Base-by-base conservation (phyloP, 2,888 invertebrate species). In the Orthonevra nobilis region DNA sequence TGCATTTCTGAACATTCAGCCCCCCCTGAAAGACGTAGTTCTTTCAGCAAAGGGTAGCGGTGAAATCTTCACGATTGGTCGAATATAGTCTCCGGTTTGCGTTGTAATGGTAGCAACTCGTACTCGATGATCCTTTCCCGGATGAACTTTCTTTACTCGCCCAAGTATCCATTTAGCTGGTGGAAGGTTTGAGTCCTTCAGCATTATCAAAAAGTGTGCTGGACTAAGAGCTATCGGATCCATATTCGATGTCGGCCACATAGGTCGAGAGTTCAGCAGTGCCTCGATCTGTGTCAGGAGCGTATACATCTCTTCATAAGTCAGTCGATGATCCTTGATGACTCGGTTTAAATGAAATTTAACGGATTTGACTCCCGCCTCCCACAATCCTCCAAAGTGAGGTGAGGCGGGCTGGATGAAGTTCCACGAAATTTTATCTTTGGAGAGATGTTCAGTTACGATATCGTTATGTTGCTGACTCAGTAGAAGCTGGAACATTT, bases 211-310 rank as follows among this genome's bases (percentile, higher is more conserved):
- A 14, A 4, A 32, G 50, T 26, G 34, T 34, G 9, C 19, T 12
- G 1, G 34, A 28, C 7, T 10, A 32, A n/a, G 32, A 12, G 15
- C 23, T 19, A n/a, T 34, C 34, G 30, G 23, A 7, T 81, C 69
- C 1, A 46, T 32, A 12, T 81, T 74, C 2, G 40, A 40, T 2
- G 69, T 40, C 3, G 10, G 10, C 5, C 58, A 66, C 28, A 79
- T 28, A 3, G 72, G 72, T 7, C 63, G 32, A 3, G 46, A 54
- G 36, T 72, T 72, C 4, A 74, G 36, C 14, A 64, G 56, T 2
- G 60, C 50, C 20, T 82, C 72, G 3, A 82, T 48, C 23, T 77
- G 75, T 1, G 75, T 61, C 1, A 77, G 32, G 0, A 82, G 19
- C 0, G 66, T 74, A 32, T 48, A 50, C 30, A 66, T 26, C 32